Conservation (phyloP, 2,797 vertebrate genomes). For the Peromyscus attwateri region DNA sequence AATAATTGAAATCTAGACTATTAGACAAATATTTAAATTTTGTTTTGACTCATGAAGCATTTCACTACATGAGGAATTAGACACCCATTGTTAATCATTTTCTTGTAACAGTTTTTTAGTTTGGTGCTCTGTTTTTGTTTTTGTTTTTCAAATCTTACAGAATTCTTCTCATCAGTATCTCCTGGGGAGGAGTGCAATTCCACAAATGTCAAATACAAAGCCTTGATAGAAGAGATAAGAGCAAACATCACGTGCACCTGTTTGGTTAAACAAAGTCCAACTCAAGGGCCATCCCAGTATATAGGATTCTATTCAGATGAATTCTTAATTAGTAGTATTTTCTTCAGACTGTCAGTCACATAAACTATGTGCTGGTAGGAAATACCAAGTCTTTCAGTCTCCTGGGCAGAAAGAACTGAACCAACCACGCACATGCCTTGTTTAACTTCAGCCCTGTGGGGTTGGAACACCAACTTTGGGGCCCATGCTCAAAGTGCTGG, state of each 20-base stretch:
- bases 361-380: neutral
- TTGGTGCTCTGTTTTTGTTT: neutral
- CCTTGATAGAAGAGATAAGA: neutral
- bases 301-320: neutral
- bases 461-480: neutral
- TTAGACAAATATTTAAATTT: conserved; percentile 15
- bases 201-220: neutral
- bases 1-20: neutral
- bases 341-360: conserved; percentile 1
- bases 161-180: neutral
- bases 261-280: neutral
- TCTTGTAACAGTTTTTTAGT: neutral
- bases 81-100: neutral
- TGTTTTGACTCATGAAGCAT: neutral
- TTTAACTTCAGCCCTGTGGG: neutral
- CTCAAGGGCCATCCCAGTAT: neutral
- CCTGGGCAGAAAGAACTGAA: neutral
- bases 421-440: neutral
- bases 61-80: conserved; percentile 2
- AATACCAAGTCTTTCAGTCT: conserved; percentile 4
- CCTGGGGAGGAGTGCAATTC: neutral
- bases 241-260: neutral
- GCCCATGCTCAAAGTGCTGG: neutral
- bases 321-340: conserved; percentile 23
- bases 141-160: neutral